These are phyloP conservation scores for Bombylius major DNA, from an alignment of 2,888 invertebrate genomes.

Conservation along the genomic window DNA sequence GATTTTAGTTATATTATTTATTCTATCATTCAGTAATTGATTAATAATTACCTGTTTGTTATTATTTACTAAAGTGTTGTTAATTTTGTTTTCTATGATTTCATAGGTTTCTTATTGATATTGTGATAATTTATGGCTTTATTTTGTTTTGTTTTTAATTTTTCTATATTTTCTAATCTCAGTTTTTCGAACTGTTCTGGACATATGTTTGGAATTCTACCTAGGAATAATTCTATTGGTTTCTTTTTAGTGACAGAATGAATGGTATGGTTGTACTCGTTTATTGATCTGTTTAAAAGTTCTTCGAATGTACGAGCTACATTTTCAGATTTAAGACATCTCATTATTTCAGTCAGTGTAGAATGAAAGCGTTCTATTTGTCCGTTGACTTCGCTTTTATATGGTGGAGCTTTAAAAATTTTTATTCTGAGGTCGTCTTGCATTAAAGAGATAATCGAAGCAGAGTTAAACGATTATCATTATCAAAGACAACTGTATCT, in stretches of 20 bases:
- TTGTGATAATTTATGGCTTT: constrained; percentile 10
- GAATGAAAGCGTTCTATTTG: no score
- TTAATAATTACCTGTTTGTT: constrained; percentile 2
- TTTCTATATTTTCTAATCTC: no score
- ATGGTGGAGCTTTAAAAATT: no score
- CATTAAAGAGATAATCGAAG: no score
- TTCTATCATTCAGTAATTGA: background rate
- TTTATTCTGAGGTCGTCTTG: no score
- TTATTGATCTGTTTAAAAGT: constrained; percentile 7
- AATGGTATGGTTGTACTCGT: background rate
- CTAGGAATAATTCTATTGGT: background rate
- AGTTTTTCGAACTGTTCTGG: no score
- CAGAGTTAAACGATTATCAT: constrained; percentile 4
- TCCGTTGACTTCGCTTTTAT: no score
- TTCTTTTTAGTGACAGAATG: constrained; percentile 1
- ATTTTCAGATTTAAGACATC: background rate
- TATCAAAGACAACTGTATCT: constrained; percentile 10
- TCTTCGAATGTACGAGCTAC: constrained; percentile 7
- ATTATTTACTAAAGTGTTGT: constrained; percentile 1
- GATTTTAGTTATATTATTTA: constrained; percentile 1
- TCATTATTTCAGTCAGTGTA: no score
- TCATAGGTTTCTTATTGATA: constrained; percentile 4
- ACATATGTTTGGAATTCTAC: no score
- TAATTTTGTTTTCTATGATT: constrained; percentile 2
- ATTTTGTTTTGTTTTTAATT: background rate